phyloP scores from a whole-genome alignment of 2,113 vertebrate genomes.

The Petroica traversi region DNA sequence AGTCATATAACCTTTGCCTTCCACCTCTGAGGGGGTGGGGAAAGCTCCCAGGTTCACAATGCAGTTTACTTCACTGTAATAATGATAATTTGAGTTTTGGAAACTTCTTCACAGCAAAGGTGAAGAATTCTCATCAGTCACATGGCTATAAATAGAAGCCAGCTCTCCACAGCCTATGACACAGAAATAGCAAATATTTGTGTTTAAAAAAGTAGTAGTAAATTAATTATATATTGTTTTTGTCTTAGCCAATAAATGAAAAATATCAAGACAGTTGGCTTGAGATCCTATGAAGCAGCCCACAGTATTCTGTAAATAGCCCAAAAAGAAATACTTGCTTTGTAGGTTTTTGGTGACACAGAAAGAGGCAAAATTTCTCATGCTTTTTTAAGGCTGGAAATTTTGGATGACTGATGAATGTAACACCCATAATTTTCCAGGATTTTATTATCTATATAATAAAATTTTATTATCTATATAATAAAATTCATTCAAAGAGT shows the following conservation, averaged over 20 bases:
- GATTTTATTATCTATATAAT: background rate
- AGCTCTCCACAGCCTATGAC: background rate
- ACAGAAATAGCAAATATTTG: background rate
- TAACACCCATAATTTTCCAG: background rate
- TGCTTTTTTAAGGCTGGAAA: background rate
- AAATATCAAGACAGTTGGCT: slow-evolving; percentile 20
- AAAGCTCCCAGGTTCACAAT: background rate
- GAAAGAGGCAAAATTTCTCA: background rate
- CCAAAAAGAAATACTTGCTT: background rate
- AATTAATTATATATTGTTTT: slow-evolving; percentile 4
- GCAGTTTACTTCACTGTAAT: background rate
- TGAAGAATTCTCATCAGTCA: background rate
- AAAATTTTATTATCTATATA: background rate
- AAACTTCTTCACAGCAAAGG: background rate
- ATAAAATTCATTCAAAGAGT: background rate
- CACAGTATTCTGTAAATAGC: slow-evolving; percentile 24
- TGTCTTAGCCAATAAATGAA: background rate
- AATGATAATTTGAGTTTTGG: background rate
- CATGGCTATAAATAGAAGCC: background rate
- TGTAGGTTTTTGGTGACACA: background rate
- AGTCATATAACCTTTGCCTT: background rate
- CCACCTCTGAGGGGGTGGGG: background rate
- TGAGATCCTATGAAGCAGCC: slow-evolving; percentile 5
- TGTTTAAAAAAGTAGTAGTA: background rate
- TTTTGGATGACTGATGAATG: background rate